Evolutionary conservation across 1,140 invertebrate species (phyloP).

Genomic region (Coptotermes formosanus): DNA sequence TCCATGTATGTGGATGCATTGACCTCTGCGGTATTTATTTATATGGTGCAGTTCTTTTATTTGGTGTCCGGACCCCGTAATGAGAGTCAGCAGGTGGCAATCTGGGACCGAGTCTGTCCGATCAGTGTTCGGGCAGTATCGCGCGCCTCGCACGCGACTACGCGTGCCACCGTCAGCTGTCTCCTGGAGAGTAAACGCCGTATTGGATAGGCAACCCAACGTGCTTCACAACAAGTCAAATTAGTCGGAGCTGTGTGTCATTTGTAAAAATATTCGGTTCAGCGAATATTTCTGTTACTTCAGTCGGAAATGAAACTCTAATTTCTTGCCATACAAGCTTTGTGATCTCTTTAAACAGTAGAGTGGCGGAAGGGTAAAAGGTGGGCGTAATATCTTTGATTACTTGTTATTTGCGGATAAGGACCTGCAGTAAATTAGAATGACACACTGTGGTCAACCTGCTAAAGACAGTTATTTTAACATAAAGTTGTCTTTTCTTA

Average conservation of each 20-base stretch:
- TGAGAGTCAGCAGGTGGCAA: constrained; percentile 1
- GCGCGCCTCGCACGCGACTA: not conserved
- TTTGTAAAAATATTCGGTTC: too few species aligned
- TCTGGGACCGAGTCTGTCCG: not conserved
- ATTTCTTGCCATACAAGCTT: too few species aligned
- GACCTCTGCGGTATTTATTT: not conserved
- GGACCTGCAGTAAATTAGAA: too few species aligned
- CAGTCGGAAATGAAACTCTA: too few species aligned
- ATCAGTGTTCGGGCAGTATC: not conserved
- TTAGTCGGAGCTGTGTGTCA: too few species aligned
- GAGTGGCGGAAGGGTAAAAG: too few species aligned
- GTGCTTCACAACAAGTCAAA: not conserved
- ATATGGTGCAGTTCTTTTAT: not conserved
- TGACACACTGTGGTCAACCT: too few species aligned
- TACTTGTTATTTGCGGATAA: too few species aligned
- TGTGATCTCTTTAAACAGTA: too few species aligned
- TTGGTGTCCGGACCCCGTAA: not conserved
- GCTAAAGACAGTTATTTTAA: not conserved
- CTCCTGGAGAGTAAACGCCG: not conserved
- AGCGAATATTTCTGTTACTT: too few species aligned
- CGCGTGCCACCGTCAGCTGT: not conserved
- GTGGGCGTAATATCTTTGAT: too few species aligned
- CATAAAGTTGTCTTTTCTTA: too few species aligned
- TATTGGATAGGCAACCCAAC: not conserved
- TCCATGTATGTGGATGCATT: not conserved